Conservation (phyloP, 2,113 vertebrate species). For the human (Homo sapiens) region GRCh38 chr4:138846501-138847000, state of each 20-base stretch:
- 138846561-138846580: neutral
- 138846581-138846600: neutral
- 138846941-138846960: neutral
- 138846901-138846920: neutral
- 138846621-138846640: neutral
- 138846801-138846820: neutral
- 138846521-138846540: neutral
- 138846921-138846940: neutral
- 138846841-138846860: neutral
- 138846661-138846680: neutral
- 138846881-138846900: neutral
- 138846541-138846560: neutral
- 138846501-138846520: neutral
- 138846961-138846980: neutral
- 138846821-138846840: neutral
- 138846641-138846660: neutral
- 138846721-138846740: neutral
- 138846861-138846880: neutral
- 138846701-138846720: neutral
- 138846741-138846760: neutral
- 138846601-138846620: neutral
- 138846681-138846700: neutral
- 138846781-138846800: slow-evolving; percentile 29
- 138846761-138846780: neutral
- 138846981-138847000: neutral